These are phyloP conservation scores for Acleris holmiana DNA, from an alignment of 2,888 invertebrate species.

Conservation along the genomic window DNA sequence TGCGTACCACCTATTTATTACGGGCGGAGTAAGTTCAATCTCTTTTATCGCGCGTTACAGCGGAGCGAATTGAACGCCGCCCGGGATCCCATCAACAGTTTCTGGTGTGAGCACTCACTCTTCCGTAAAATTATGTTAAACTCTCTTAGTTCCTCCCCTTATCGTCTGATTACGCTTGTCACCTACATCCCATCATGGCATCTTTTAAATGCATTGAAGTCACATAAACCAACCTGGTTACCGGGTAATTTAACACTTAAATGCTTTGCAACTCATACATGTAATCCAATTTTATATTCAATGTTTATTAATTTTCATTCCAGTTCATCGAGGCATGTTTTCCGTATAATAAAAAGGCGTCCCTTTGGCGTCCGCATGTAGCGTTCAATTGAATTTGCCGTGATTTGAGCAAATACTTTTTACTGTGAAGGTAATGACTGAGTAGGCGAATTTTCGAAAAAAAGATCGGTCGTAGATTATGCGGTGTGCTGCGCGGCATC, in stretches of 20 bases:
- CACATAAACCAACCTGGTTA: too few relatives aligned
- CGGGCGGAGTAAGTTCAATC: conserved; percentile 77
- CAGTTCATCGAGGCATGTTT: conserved; percentile 30
- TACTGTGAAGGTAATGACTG: conserved; percentile 23
- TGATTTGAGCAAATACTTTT: conserved; percentile 26
- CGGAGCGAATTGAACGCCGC: conserved; percentile 68
- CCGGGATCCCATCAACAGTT: conserved; percentile 63
- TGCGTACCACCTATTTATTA: conserved; percentile 61
- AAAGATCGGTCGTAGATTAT: conserved; percentile 65
- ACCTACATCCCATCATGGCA: background rate
- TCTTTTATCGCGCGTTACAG: conserved; percentile 79
- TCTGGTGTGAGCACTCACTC: conserved; percentile 65
- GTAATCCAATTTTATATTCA: conserved; percentile 22
- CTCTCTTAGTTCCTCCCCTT: conserved; percentile 64
- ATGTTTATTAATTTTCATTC: conserved; percentile 28
- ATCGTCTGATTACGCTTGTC: conserved; percentile 48
- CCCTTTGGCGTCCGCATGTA: conserved; percentile 7
- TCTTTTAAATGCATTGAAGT: too few relatives aligned
- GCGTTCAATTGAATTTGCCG: conserved; percentile 31
- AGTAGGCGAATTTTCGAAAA: conserved; percentile 46
- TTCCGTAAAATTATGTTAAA: conserved; percentile 77
- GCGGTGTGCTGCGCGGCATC: conserved; percentile 61
- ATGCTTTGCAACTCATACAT: background rate
- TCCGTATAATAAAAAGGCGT: conserved; percentile 24
- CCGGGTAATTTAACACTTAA: too few relatives aligned